Conservation (phyloP, 1,140 invertebrate species). For the Gryon sp. region DNA sequence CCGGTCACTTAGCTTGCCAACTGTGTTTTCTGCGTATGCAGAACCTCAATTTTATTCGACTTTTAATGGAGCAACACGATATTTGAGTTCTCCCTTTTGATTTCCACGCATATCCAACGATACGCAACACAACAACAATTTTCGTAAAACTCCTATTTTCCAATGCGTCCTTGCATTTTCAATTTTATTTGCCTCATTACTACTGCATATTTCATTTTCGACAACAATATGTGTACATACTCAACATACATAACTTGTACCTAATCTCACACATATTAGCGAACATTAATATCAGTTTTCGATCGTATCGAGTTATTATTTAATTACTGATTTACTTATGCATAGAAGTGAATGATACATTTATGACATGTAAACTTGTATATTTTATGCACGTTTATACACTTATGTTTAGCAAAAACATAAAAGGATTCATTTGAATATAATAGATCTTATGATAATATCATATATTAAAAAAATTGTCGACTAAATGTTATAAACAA, state of each 20-base stretch:
- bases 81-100: slow-evolving; percentile 67
- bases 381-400: too few species aligned
- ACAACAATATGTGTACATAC: slow-evolving; percentile 32
- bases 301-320: too few species aligned
- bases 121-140: slow-evolving; percentile 31
- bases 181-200: slow-evolving; percentile 43
- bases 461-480: too few species aligned
- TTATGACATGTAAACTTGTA: too few species aligned
- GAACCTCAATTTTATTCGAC: slow-evolving; percentile 60
- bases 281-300: slow-evolving; percentile 16
- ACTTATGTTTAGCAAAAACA: too few species aligned
- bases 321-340: too few species aligned
- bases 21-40: slow-evolving; percentile 5
- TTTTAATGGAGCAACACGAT: slow-evolving; percentile 67
- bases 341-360: too few species aligned
- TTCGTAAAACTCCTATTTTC: slow-evolving; percentile 29
- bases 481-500: too few species aligned
- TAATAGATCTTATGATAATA: too few species aligned
- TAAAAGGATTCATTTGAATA: too few species aligned
- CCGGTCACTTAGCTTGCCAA: slow-evolving; percentile 10
- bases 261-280: slow-evolving; percentile 1
- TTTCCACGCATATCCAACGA: slow-evolving; percentile 34
- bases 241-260: slow-evolving; percentile 15
- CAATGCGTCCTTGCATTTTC: slow-evolving; percentile 41
- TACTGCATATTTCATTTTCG: slow-evolving; percentile 47